Conservation (phyloP, 2,113 vertebrate genomes). For the Vidua macroura region DNA sequence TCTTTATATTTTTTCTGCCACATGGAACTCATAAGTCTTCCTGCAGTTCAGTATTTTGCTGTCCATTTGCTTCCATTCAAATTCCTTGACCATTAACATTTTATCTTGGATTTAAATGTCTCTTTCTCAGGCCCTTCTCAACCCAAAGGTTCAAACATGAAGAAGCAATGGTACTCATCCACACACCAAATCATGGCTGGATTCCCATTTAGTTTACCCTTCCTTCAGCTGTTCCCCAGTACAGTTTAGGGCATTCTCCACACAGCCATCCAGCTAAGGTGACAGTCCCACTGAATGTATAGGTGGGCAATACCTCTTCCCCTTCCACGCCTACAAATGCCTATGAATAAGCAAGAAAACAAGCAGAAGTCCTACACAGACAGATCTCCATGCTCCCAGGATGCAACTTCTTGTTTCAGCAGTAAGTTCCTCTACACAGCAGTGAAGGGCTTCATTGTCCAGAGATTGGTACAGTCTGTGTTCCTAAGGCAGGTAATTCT, state of each 20-base stretch:
- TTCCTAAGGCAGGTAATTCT: not conserved
- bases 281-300: not conserved
- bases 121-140: not conserved
- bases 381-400: not conserved
- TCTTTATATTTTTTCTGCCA: not conserved
- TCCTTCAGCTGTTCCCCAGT: not conserved
- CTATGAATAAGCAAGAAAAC: not conserved
- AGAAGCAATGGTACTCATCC: not conserved
- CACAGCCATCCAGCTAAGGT: not conserved
- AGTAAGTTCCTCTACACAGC: not conserved
- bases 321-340: not conserved
- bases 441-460: not conserved
- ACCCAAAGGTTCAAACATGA: not conserved
- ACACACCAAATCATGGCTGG: not conserved
- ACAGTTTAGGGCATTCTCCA: not conserved
- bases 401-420: not conserved
- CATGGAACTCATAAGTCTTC: not conserved
- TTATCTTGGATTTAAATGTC: not conserved
- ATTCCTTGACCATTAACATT: not conserved
- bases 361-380: not conserved
- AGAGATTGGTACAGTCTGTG: not conserved
- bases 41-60: not conserved
- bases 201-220: not conserved
- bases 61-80: not conserved
- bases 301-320: not conserved